phyloP scores from a whole-genome alignment of 2,888 invertebrate species.

The Ctena decussata region DNA sequence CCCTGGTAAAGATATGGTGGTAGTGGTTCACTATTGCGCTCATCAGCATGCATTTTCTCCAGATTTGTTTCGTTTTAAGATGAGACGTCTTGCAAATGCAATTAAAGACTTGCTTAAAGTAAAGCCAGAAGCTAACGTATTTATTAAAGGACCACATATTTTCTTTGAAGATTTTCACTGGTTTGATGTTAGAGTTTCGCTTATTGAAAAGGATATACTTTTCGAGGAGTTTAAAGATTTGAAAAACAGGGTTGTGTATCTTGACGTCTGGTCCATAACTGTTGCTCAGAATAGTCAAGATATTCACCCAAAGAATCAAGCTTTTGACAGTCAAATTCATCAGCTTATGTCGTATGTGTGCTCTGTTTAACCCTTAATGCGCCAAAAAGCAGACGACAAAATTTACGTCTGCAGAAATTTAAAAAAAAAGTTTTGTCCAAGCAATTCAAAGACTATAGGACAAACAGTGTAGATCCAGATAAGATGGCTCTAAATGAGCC shows the following conservation, averaged over 20 bases:
- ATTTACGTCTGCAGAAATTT: no score
- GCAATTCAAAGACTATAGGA: no score
- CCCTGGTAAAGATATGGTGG: conserved; percentile 21
- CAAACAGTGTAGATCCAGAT: no score
- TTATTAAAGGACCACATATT: conserved; percentile 34
- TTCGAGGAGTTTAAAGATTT: conserved; percentile 38
- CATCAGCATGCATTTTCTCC: conserved; percentile 37
- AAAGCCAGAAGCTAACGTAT: no score
- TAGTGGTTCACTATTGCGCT: conserved; percentile 3
- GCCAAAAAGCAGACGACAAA: no score
- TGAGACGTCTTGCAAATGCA: conserved; percentile 7
- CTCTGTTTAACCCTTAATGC: neutral
- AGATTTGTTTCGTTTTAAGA: conserved; percentile 11
- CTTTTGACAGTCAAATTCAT: conserved; percentile 41
- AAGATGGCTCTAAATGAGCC: no score
- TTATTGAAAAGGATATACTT: conserved; percentile 33
- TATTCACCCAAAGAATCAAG: conserved; percentile 35
- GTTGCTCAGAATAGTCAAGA: conserved; percentile 41
- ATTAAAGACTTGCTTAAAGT: conserved; percentile 5
- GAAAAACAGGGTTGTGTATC: conserved; percentile 35
- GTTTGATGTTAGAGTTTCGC: conserved; percentile 45
- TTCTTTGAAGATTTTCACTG: conserved; percentile 31
- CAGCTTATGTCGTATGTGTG: conserved; percentile 56
- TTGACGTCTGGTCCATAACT: conserved; percentile 48
- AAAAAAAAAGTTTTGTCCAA: no score